Evolutionary conservation across 2,113 vertebrate genomes (phyloP).

Genomic region (Ciconia boyciana): DNA sequence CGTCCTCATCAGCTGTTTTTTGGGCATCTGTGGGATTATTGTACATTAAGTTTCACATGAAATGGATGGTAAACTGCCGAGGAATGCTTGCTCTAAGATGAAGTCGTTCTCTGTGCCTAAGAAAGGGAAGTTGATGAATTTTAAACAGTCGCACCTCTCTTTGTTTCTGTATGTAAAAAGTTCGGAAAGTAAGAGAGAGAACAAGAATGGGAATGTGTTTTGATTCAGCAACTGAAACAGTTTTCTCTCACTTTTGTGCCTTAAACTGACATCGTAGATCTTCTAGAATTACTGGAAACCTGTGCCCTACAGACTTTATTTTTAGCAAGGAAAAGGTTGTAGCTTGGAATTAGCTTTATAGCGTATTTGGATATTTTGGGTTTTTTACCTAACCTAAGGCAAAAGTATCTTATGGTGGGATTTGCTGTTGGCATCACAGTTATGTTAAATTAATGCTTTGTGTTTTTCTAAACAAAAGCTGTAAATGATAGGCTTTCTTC

Average conservation of each 20-base stretch:
- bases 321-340: slow-evolving; percentile 11
- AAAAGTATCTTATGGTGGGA: not conserved
- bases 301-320: not conserved
- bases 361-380: not conserved
- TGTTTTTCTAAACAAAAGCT: slow-evolving; percentile 13
- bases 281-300: not conserved
- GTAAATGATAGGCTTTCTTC: slow-evolving; percentile 1
- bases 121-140: not conserved
- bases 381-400: not conserved
- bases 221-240: not conserved
- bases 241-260: not conserved
- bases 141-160: not conserved
- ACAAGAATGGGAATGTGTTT: not conserved
- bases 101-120: not conserved
- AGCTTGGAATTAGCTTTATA: not conserved
- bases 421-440: not conserved
- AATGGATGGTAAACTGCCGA: not conserved
- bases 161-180: not conserved
- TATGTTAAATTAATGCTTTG: not conserved
- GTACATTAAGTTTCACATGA: not conserved
- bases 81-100: not conserved
- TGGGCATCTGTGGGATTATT: not conserved
- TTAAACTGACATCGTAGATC: not conserved
- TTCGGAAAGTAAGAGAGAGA: not conserved
- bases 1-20: not conserved